A percentile compares a stretch with the other conserved stretches of the same genome.
Conservation (phyloP, 2,888 invertebrate genomes). For the Eremobia ochroleuca region DNA sequence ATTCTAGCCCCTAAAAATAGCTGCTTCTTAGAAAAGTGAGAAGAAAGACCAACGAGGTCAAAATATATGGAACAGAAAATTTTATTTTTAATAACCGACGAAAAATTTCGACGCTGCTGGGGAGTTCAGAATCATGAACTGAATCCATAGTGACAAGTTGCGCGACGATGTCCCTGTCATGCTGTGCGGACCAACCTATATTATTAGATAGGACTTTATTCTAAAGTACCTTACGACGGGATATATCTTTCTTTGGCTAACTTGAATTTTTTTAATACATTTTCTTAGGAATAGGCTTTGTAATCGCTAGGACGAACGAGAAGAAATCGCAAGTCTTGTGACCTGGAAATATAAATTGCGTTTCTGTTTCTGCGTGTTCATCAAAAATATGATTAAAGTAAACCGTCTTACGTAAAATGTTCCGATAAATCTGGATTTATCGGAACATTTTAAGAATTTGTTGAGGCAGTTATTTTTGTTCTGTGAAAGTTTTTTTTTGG, state of each 20-base stretch:
- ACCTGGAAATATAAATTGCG: slow-evolving; percentile 45
- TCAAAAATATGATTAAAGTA: slow-evolving; percentile 43
- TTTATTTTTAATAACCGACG: too few species aligned
- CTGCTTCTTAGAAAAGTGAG: not conserved
- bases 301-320: slow-evolving; percentile 30
- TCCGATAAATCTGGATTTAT: slow-evolving; percentile 5
- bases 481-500: not conserved
- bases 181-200: too few species aligned
- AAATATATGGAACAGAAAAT: too few species aligned
- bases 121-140: too few species aligned
- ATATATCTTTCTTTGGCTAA: not conserved
- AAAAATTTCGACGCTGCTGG: too few species aligned
- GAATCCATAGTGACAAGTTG: too few species aligned
- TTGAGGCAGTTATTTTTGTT: not conserved
- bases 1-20: not conserved
- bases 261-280: slow-evolving; percentile 18
- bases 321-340: slow-evolving; percentile 35
- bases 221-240: too few species aligned
- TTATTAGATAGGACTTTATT: too few species aligned
- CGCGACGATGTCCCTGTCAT: too few species aligned
- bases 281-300: slow-evolving; percentile 1
- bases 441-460: not conserved
- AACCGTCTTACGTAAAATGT: slow-evolving; percentile 9
- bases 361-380: slow-evolving; percentile 37
- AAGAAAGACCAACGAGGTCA: not conserved